A percentile compares a stretch with the other conserved stretches of the same genome.
phyloP scores from a whole-genome alignment of 2,888 invertebrate genomes.

The Abrostola triplasia region DNA sequence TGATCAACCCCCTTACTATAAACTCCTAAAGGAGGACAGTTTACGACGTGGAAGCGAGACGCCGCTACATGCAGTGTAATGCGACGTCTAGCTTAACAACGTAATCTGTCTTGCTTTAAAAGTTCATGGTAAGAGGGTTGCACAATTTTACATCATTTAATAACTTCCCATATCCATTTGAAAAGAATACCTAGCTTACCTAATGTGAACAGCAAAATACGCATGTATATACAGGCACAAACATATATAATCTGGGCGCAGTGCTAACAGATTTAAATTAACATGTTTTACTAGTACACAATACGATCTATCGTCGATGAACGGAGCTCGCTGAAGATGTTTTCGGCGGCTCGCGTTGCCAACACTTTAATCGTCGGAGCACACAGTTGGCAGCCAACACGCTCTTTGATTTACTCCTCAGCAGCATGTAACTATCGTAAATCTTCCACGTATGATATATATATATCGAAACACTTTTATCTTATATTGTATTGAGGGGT shows the following conservation, averaged over 20 bases:
- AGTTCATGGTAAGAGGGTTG: no score
- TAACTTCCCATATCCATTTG: not conserved
- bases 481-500: conserved; percentile 43
- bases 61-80: no score
- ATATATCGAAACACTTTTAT: conserved; percentile 50
- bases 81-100: no score
- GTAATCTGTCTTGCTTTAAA: no score
- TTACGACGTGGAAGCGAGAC: no score
- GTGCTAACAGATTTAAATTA: conserved; percentile 69
- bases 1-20: no score
- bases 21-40: no score
- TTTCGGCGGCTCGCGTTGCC: conserved; percentile 72
- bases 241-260: conserved; percentile 23
- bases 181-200: not conserved
- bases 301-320: conserved; percentile 66
- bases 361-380: conserved; percentile 76
- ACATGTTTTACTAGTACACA: conserved; percentile 66
- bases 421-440: conserved; percentile 74
- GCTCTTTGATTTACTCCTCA: conserved; percentile 85
- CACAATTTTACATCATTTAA: no score
- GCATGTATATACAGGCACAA: not conserved
- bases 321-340: conserved; percentile 71
- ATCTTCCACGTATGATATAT: conserved; percentile 62
- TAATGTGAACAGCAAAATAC: not conserved
- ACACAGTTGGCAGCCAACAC: conserved; percentile 78